phyloP scores from a whole-genome alignment of 2,888 invertebrate genomes.

The Crossocerus cetratus region DNA sequence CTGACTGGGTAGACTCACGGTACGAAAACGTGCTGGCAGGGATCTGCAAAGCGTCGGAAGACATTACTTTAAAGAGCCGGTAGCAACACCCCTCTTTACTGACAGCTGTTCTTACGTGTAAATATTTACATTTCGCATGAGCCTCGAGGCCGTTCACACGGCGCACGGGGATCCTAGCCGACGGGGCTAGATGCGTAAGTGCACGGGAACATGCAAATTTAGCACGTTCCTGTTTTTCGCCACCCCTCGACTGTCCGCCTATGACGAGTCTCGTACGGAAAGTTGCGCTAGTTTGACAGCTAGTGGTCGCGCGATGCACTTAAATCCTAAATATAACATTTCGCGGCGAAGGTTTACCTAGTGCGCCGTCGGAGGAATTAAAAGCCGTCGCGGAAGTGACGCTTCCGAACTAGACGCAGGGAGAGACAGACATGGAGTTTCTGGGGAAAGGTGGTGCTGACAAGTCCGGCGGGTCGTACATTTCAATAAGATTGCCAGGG shows the following conservation, averaged over 20 bases:
- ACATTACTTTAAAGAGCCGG: slow-evolving; percentile 36
- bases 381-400: too few relatives aligned
- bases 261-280: too few relatives aligned
- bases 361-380: too few relatives aligned
- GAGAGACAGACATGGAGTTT: neutral
- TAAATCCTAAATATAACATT: too few relatives aligned
- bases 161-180: slow-evolving; percentile 7
- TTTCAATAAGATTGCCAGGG: neutral
- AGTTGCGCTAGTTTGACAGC: too few relatives aligned
- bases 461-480: neutral
- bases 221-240: slow-evolving; percentile 15
- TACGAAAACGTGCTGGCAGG: neutral
- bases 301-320: too few relatives aligned
- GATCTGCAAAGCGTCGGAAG: slow-evolving; percentile 10
- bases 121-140: slow-evolving; percentile 45
- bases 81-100: slow-evolving; percentile 25
- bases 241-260: neutral
- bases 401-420: too few relatives aligned
- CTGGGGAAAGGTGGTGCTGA: neutral
- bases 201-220: slow-evolving; percentile 28
- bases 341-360: too few relatives aligned
- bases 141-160: slow-evolving; percentile 41
- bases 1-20: neutral
- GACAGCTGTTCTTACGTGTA: slow-evolving; percentile 45
- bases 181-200: neutral